Evolutionary conservation across 2,113 vertebrate species (phyloP), one percentile per base, ranked within the genome.

Genomic region (Erpornis zantholeuca): DNA sequence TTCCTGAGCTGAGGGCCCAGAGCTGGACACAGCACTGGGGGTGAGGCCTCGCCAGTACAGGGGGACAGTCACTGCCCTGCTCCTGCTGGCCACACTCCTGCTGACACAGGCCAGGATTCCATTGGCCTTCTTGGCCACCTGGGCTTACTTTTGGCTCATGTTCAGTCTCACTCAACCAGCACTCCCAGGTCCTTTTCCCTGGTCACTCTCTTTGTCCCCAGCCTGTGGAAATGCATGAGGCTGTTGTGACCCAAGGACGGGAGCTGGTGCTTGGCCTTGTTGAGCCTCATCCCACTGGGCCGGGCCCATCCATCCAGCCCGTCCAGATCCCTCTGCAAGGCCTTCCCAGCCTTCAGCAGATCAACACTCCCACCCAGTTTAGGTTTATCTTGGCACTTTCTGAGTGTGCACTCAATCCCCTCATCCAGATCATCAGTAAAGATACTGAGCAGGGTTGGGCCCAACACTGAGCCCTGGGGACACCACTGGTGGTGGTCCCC

Each of bases 151-250:
- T 38, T 38, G 69, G 50, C n/a, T n/a, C 70, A 28, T 3, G 8
- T 25, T 59, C 53, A 36, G 53, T 2, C 1, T 0, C 31, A 49
- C 6, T 4, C 4, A 4, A 9, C 6, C 61, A 86, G 12, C 5
- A 25, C 7, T 6, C 8, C 20, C 44, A 27, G 22, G 27, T 8
- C 22, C 53, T 60, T 60, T 52, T 22, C 17, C 8, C 35, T 7
- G 17, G 13, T 18, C 49, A 6, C 28, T 18, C 8, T 15, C 29
- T 40, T 28, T 15, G 7, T 3, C 22, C 40, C 24, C 42, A 57
- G 70, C 10, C 29, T 16, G 42, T 4, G 35, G 24, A 2, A 3
- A 6, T 33, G 24, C 29, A 3, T 3, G 21, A 35, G 24, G 13
- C 5, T 52, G 36, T 17, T 42, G 35, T 35, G 44, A 59, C 7